Evolutionary conservation across 2,113 vertebrate species (phyloP).

Genomic region (Python bivittatus): DNA sequence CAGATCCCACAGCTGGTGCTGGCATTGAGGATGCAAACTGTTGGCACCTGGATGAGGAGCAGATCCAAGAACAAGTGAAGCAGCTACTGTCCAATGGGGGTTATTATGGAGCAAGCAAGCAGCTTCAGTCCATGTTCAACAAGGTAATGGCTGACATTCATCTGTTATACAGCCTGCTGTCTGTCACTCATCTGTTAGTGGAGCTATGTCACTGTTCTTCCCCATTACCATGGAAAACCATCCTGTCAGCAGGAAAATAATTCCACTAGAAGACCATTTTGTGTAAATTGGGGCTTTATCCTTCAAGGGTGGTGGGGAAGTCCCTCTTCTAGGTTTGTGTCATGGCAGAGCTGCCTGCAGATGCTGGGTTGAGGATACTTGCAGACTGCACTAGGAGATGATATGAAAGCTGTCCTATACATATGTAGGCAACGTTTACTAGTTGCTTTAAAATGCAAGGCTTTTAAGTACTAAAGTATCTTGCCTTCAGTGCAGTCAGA

Average conservation of each 20-base stretch:
- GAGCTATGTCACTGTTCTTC: not conserved
- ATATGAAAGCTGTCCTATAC: not conserved
- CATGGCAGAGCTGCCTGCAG: not conserved
- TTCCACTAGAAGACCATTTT: not conserved
- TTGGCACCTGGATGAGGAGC: constrained; percentile 76
- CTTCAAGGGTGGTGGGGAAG: not conserved
- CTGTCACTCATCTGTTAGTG: not conserved
- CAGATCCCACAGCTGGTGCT: constrained; percentile 72
- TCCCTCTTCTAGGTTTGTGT: not conserved
- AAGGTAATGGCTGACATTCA: constrained; percentile 57
- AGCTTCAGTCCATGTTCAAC: constrained; percentile 75
- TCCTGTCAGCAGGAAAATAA: not conserved
- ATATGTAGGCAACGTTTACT: not conserved
- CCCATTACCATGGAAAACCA: not conserved
- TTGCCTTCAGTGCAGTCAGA: not conserved
- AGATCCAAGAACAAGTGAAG: constrained; percentile 77
- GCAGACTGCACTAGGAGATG: not conserved
- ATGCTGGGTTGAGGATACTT: not conserved
- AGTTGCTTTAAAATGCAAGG: not conserved
- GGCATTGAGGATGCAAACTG: constrained; percentile 74
- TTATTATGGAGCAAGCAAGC: constrained; percentile 74
- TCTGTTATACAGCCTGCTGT: not conserved
- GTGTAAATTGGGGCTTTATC: not conserved
- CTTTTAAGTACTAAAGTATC: not conserved
- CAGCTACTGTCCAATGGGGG: constrained; percentile 72